Percentiles rank a stretch among this genome's conserved stretches.
Conservation (phyloP, 2,797 vertebrate genomes). For the Esox lucius region DNA sequence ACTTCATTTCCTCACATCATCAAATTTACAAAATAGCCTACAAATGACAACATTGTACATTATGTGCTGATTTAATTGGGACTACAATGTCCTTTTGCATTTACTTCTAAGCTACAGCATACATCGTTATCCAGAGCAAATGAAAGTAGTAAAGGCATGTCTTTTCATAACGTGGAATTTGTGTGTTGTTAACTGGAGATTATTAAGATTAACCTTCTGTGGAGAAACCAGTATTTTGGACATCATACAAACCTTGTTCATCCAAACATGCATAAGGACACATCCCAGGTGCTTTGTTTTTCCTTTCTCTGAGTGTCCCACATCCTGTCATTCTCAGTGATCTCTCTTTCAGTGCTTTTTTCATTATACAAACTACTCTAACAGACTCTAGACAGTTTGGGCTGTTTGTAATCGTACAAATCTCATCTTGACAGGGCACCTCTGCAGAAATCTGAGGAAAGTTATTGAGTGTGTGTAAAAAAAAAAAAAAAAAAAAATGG, state of each 20-base stretch:
- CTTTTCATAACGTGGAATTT: slow-evolving; percentile 17
- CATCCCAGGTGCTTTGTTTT: slow-evolving; percentile 63
- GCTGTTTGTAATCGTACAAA: slow-evolving; percentile 41
- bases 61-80: slow-evolving; percentile 28
- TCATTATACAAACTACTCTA: slow-evolving; percentile 43
- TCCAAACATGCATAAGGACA: slow-evolving; percentile 60
- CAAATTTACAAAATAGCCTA: background rate
- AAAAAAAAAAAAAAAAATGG: slow-evolving; percentile 47
- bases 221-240: slow-evolving; percentile 51
- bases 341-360: slow-evolving; percentile 50
- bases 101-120: too few relatives aligned
- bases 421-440: slow-evolving; percentile 39
- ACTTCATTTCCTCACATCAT: background rate
- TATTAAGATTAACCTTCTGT: slow-evolving; percentile 34
- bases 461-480: slow-evolving; percentile 55
- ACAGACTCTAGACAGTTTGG: slow-evolving; percentile 18
- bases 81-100: slow-evolving; percentile 29
- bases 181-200: slow-evolving; percentile 19
- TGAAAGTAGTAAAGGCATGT: background rate
- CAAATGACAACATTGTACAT: background rate
- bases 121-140: too few relatives aligned
- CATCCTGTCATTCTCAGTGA: slow-evolving; percentile 57
- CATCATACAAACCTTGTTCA: slow-evolving; percentile 40
- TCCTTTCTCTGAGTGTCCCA: slow-evolving; percentile 64
- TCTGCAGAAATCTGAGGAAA: slow-evolving; percentile 24